Evolutionary conservation across 2,797 vertebrate genomes (phyloP), one percentile per base, ranked within the genome.

Genomic region (Salarias fasciatus): DNA sequence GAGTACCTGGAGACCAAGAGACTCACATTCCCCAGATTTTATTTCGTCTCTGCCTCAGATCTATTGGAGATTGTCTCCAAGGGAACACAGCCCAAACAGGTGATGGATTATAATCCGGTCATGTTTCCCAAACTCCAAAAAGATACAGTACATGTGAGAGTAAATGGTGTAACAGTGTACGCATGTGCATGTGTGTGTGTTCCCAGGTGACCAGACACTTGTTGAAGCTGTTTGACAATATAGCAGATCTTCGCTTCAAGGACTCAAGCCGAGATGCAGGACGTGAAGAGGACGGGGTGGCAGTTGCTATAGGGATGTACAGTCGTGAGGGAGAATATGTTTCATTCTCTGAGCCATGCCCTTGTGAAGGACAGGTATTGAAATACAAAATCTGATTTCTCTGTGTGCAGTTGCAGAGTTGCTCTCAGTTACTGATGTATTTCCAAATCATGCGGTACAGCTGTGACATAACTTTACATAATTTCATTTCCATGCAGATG

Each of bases 61-160:
- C 87, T 94, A 66, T 79, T 94, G 61, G 93, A 95, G 86, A 94
- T 93, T 0, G 80, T 94, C 67, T 95, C 92, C 48, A 94, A 95
- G 69, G 90, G 91, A 80, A 92, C 89, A 13, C 68, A 85, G 41
- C 93, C 90, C 50, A 93, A 89, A 82, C 86, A 94, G 90, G 88
- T 93, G 54, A 43, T 0, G 38, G 0, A 30, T 61, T 29, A 51
- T 2, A 41, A 35, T 49, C 38, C 5, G 40, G 30, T 50, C 11
- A 31, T 49, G 11, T 48, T 65, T 24, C 18, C 18, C 18, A 24
- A 24, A 24, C 18, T 24, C 18, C 18, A 24, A n/a, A n/a, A n/a
- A 24, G 24, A 28, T 2, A 38, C 14, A 52, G 59, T 2, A 28
- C 10, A 0, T 35, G 10, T 14, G 30, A n/a, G n/a, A n/a, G n/a